Conservation (phyloP, 1,140 invertebrate genomes). For the Danaus melanippus region DNA sequence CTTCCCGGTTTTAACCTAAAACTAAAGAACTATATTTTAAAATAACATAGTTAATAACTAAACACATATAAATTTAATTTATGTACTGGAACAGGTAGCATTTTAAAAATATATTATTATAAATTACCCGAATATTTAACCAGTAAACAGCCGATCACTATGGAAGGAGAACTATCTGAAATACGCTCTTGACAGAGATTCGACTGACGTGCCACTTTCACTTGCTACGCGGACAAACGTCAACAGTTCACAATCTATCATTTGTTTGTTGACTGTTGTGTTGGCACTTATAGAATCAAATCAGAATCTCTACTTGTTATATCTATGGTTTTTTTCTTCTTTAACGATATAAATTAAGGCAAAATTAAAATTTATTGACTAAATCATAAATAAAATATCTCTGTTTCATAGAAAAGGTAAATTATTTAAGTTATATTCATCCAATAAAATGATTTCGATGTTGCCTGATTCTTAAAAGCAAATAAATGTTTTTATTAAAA, state of each 20-base stretch:
- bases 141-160: slow-evolving; percentile 10
- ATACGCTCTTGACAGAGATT: slow-evolving; percentile 37
- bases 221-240: slow-evolving; percentile 66
- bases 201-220: slow-evolving; percentile 66
- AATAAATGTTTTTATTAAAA: neutral
- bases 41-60: slow-evolving; percentile 7
- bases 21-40: slow-evolving; percentile 28
- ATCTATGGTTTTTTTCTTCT: no score
- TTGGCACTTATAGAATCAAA: slow-evolving; percentile 41
- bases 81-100: slow-evolving; percentile 27
- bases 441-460: neutral
- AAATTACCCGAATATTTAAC: slow-evolving; percentile 18
- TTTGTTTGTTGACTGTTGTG: slow-evolving; percentile 47
- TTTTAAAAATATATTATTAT: slow-evolving; percentile 12
- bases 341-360: no score
- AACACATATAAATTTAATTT: slow-evolving; percentile 10
- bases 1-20: slow-evolving; percentile 58
- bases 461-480: neutral
- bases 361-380: no score
- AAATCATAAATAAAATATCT: no score
- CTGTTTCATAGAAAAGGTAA: no score
- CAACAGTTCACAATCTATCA: slow-evolving; percentile 33
- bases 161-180: slow-evolving; percentile 32
- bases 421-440: neutral
- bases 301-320: slow-evolving; percentile 1